Base-by-base conservation (phyloP, 2,888 invertebrate genomes). In the Machimus atricapillus region DNA sequence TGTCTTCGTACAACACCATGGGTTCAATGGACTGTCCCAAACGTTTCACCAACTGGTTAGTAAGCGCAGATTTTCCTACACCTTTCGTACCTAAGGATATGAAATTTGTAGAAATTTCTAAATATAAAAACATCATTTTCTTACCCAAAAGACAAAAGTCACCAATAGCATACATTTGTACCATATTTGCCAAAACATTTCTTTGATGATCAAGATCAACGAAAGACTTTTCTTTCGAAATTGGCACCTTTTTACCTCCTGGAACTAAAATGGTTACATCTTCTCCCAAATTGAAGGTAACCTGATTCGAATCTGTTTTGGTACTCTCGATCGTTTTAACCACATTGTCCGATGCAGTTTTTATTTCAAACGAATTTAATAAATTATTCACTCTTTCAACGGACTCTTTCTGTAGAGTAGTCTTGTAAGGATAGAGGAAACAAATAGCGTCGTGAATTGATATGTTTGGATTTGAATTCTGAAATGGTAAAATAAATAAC, bases 1-100 rank as follows among this genome's bases (percentile, higher is more conserved):
- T 98, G 91, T 99, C 99, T 94, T 98, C 98, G 92, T 98, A 99
- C 3, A 99, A 93, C 88, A 98, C 97, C 92, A 99, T 96, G 23
- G 97, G 97, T 92, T 98, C 98, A 87, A 96, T 93, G 52, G 96
- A 94, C 91, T 97, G 97, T 37, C 96, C 96, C 12, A 98, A 92
- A 89, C 96, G 91, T 87, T 95, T 94, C 0, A 98, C 96, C 88
- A 99, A 94, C 92, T 96, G 95, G 82, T 95, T 93, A 1, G 97
- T 95, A 1, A 98, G 93, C 1, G 96, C 95, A 87, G 96, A 97
- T 93, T 99, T 99, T 0, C 99, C 99, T 91, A 98, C 97, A 58
- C 99, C 99, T 93, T 96, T 96, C 88, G 97, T 96, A 79, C 98
- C 97, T 94, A 89, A 58, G 43, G 12, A 58, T 3, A 3, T n/a